These are phyloP conservation scores for Callosobruchus maculatus DNA, from an alignment of 2,888 invertebrate species.

Conservation along the genomic window DNA sequence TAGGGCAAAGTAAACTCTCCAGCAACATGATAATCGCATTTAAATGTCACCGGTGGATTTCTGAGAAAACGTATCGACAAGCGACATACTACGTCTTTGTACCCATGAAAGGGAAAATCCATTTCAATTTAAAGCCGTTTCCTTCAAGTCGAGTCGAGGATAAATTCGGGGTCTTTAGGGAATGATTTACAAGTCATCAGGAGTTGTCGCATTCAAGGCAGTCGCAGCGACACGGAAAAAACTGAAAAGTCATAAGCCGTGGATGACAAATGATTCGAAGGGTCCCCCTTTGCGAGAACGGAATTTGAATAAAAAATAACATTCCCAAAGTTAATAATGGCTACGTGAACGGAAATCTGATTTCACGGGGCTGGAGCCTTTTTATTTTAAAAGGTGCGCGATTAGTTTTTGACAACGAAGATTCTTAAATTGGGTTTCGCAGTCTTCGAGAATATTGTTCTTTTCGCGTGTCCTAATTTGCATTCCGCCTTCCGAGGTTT, in stretches of 20 bases:
- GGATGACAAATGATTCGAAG: slow-evolving; percentile 46
- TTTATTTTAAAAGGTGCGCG: slow-evolving; percentile 44
- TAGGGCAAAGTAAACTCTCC: too few relatives aligned
- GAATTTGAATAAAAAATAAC: slow-evolving; percentile 51
- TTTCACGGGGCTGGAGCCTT: slow-evolving; percentile 45
- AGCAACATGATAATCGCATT: neutral
- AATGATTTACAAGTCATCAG: slow-evolving; percentile 31
- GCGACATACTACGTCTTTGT: neutral
- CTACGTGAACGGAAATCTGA: slow-evolving; percentile 51
- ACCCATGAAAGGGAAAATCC: neutral
- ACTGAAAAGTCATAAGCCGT: slow-evolving; percentile 42
- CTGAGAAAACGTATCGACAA: neutral
- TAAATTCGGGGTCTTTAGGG: slow-evolving; percentile 8
- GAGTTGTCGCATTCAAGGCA: slow-evolving; percentile 28
- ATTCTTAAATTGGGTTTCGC: slow-evolving; percentile 49
- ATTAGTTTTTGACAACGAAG: slow-evolving; percentile 39
- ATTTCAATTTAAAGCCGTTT: neutral
- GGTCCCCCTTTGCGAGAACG: neutral
- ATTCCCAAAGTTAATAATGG: slow-evolving; percentile 51
- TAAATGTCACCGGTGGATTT: neutral
- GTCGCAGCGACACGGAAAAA: slow-evolving; percentile 25
- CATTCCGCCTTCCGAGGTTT: neutral
- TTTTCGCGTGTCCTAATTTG: neutral
- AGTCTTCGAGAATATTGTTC: slow-evolving; percentile 39
- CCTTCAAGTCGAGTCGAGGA: neutral